Evolutionary conservation across 2,797 vertebrate species (phyloP).

Genomic region (Lagorchestes hirsutus): DNA sequence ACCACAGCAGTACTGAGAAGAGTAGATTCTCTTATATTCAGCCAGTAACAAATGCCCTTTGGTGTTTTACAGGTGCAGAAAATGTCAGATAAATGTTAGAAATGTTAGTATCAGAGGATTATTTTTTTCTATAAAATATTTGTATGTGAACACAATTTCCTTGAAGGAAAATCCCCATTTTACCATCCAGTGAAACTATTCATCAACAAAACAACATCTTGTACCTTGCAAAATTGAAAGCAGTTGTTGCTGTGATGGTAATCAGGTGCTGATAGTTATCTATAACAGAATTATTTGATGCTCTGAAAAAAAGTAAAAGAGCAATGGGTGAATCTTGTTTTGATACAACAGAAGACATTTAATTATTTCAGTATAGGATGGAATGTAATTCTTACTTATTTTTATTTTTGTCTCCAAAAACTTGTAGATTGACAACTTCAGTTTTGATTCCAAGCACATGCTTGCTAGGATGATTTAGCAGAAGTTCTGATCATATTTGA

Average conservation of each 20-base stretch:
- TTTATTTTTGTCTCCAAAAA: not conserved
- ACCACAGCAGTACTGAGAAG: slow-evolving; percentile 28
- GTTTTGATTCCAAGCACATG: not conserved
- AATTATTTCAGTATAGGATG: not conserved
- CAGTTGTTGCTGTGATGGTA: not conserved
- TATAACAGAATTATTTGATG: not conserved
- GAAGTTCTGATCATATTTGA: not conserved
- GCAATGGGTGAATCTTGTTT: not conserved
- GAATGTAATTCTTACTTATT: not conserved
- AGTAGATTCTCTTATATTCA: slow-evolving; percentile 46
- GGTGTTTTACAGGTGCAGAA: not conserved
- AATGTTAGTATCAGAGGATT: not conserved
- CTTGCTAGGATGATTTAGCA: not conserved
- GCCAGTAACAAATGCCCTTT: not conserved
- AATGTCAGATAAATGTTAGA: not conserved
- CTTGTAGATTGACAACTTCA: not conserved
- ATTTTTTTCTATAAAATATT: not conserved
- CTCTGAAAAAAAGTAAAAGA: not conserved
- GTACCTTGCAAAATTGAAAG: too few relatives aligned
- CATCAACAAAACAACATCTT: too few relatives aligned
- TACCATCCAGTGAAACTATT: too few relatives aligned
- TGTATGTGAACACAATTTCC: not conserved
- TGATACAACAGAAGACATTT: not conserved
- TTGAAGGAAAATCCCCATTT: too few relatives aligned
- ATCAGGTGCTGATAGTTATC: not conserved